Conservation (phyloP, 2,888 invertebrate genomes). For the Nymphalis c-album region DNA sequence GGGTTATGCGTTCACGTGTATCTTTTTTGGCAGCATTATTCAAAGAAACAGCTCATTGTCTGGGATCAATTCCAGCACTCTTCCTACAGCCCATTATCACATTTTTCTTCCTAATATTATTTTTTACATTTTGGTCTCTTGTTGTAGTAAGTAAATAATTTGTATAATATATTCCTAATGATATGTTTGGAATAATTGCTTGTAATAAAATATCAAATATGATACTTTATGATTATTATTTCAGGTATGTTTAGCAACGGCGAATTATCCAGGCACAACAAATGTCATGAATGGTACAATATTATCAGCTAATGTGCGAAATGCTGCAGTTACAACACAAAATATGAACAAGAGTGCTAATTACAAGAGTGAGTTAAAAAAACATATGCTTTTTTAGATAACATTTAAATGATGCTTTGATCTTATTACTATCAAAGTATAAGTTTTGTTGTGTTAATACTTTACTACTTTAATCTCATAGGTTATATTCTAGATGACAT, state of each 20-base stretch:
- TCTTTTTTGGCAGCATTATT: slow-evolving; percentile 92
- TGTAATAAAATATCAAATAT: background rate
- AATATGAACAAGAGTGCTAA: slow-evolving; percentile 55
- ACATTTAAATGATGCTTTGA: background rate
- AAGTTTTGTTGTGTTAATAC: slow-evolving; percentile 11
- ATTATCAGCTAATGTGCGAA: slow-evolving; percentile 52
- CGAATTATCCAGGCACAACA: slow-evolving; percentile 85
- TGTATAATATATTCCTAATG: slow-evolving; percentile 36
- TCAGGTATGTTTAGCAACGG: slow-evolving; percentile 89
- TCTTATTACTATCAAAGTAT: background rate
- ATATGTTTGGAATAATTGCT: background rate
- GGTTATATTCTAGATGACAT: slow-evolving; percentile 78
- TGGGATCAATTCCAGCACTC: slow-evolving; percentile 91
- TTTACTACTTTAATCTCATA: slow-evolving; percentile 41
- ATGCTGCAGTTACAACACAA: slow-evolving; percentile 56
- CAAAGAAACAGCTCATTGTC: slow-evolving; percentile 93
- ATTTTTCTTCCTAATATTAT: slow-evolving; percentile 87
- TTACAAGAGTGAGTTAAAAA: slow-evolving; percentile 59
- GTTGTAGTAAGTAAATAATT: slow-evolving; percentile 84
- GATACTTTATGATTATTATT: slow-evolving; percentile 36
- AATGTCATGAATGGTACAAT: slow-evolving; percentile 67
- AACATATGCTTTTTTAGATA: too few species aligned
- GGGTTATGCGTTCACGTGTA: slow-evolving; percentile 89
- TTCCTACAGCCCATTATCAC: slow-evolving; percentile 93
- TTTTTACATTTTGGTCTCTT: slow-evolving; percentile 92